A percentile compares a stretch with the other conserved stretches of the same genome.
Conservation (phyloP, 1,140 invertebrate species). For the Himalopsyche phryganea region DNA sequence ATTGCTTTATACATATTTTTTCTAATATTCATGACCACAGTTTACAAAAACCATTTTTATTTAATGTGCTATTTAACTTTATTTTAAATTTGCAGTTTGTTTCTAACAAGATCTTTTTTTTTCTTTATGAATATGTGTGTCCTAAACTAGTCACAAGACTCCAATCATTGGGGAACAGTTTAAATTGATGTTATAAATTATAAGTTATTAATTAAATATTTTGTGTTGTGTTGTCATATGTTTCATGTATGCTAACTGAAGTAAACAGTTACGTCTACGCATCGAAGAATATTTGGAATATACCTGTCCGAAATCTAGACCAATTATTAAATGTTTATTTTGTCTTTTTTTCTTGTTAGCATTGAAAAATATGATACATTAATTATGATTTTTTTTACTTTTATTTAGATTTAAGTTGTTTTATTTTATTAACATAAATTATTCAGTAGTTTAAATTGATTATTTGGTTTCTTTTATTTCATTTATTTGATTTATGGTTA, state of each 20-base stretch:
- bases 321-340: slow-evolving; percentile 32
- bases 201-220: slow-evolving; percentile 31
- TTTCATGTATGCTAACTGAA: slow-evolving; percentile 35
- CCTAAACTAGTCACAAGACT: slow-evolving; percentile 40
- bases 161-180: slow-evolving; percentile 28
- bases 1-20: slow-evolving; percentile 32
- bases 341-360: slow-evolving; percentile 29
- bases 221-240: slow-evolving; percentile 34
- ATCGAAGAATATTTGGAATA: slow-evolving; percentile 34
- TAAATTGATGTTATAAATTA: slow-evolving; percentile 26
- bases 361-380: slow-evolving; percentile 31
- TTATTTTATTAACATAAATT: slow-evolving; percentile 33
- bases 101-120: slow-evolving; percentile 24
- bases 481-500: slow-evolving; percentile 33
- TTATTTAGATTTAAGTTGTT: slow-evolving; percentile 34
- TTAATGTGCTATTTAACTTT: slow-evolving; percentile 32
- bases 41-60: slow-evolving; percentile 30
- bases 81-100: slow-evolving; percentile 18
- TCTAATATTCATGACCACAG: slow-evolving; percentile 30
- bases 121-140: slow-evolving; percentile 39
- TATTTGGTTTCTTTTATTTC: slow-evolving; percentile 31
- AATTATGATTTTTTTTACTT: slow-evolving; percentile 27
- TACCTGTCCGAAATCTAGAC: slow-evolving; percentile 35
- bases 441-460: slow-evolving; percentile 31
- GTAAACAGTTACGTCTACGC: slow-evolving; percentile 29